phyloP scores from a whole-genome alignment of 2,888 invertebrate species.

The Caenorhabditis sp. region DNA sequence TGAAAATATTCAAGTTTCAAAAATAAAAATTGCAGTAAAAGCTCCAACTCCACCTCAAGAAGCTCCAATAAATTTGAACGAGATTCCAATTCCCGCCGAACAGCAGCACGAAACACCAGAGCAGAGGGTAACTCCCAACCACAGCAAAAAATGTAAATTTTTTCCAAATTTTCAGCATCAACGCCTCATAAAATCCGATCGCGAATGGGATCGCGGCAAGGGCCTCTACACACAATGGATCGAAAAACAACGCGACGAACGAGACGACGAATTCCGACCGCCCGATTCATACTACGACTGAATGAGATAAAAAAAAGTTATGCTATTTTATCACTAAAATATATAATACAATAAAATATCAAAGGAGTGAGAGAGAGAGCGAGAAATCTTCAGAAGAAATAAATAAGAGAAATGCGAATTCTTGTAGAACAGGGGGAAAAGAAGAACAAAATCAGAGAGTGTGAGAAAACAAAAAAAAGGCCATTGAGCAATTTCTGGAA shows the following conservation, averaged over 20 bases:
- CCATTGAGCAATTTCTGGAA: constrained; percentile 2
- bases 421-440: not conserved
- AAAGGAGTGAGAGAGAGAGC: not conserved
- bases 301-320: not conserved
- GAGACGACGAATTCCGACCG: constrained; percentile 63
- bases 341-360: not conserved
- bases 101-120: constrained; percentile 35
- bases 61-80: constrained; percentile 9
- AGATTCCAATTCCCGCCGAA: constrained; percentile 47
- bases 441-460: not conserved
- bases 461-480: not conserved
- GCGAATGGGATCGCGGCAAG: constrained; percentile 66
- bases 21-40: constrained; percentile 42
- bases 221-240: constrained; percentile 54
- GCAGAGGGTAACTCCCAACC: constrained; percentile 16
- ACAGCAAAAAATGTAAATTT: too few species aligned
- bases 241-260: constrained; percentile 57
- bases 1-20: not conserved
- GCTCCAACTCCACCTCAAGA: constrained; percentile 24
- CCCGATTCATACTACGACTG: constrained; percentile 51
- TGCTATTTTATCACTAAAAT: constrained; percentile 6
- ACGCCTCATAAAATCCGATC: constrained; percentile 43
- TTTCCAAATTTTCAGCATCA: constrained; percentile 38
- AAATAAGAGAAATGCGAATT: not conserved
- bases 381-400: not conserved